These are phyloP conservation scores for Conus canariensis DNA, from an alignment of 2,888 invertebrate species.

Conservation along the genomic window DNA sequence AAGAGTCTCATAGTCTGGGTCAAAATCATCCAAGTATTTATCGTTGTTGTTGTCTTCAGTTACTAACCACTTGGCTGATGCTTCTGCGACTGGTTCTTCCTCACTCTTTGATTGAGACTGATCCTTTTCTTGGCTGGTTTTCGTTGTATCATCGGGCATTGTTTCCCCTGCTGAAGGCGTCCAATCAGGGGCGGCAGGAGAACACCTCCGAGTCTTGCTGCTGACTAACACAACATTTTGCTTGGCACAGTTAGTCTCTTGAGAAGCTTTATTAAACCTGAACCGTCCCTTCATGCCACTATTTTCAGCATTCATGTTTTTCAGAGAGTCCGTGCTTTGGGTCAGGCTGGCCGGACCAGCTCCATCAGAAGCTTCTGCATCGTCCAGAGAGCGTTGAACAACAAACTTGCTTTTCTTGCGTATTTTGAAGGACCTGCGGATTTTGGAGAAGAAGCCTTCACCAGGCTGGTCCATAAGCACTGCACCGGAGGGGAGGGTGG, in stretches of 20 bases:
- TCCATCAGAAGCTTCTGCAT: neutral
- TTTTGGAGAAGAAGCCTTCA: slow-evolving; percentile 19
- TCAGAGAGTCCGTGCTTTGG: neutral
- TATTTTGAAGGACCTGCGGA: slow-evolving; percentile 7
- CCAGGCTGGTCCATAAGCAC: slow-evolving; percentile 12
- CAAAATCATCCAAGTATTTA: neutral
- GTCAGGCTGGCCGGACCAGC: neutral
- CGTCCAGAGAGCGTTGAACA: neutral
- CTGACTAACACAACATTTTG: neutral
- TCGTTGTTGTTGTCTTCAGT: neutral
- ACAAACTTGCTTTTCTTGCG: slow-evolving; percentile 3
- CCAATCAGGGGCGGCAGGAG: neutral
- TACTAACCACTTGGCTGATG: neutral
- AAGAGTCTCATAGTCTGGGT: slow-evolving; percentile 14
- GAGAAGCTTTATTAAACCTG: neutral
- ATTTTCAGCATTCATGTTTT: neutral
- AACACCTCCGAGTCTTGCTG: neutral
- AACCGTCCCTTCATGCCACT: neutral
- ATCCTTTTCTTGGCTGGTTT: neutral
- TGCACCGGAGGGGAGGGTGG: slow-evolving; percentile 2
- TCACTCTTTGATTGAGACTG: neutral
- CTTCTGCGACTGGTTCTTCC: neutral
- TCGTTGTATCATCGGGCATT: neutral
- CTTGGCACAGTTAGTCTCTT: neutral
- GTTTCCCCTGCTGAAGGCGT: neutral